Conservation (phyloP, 2,888 invertebrate species). For the Euplexia lucipara region DNA sequence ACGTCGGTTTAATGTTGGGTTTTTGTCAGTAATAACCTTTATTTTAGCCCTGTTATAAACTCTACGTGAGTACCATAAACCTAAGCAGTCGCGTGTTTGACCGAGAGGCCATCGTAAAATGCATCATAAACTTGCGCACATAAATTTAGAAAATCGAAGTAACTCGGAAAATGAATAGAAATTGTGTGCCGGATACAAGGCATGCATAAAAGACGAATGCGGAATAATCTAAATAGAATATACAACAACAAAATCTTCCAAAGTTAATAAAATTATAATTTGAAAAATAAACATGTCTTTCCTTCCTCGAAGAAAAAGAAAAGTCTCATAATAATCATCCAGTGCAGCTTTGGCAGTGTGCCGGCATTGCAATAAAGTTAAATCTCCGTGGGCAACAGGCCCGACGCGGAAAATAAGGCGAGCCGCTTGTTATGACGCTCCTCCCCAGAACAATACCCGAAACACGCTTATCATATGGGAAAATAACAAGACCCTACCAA, state of each 20-base stretch:
- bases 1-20: conserved; percentile 34
- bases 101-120: conserved; percentile 87
- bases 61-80: conserved; percentile 83
- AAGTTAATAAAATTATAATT: conserved; percentile 59
- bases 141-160: conserved; percentile 85
- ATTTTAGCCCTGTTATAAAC: conserved; percentile 81
- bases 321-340: conserved; percentile 78
- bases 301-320: conserved; percentile 71
- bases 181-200: conserved; percentile 60
- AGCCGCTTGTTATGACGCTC: conserved; percentile 71
- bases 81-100: conserved; percentile 86
- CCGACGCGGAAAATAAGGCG: conserved; percentile 74
- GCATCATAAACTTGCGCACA: conserved; percentile 84
- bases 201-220: conserved; percentile 49
- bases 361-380: conserved; percentile 81
- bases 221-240: conserved; percentile 47
- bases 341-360: conserved; percentile 79
- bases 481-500: conserved; percentile 57
- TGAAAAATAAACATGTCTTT: conserved; percentile 60
- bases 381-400: conserved; percentile 79
- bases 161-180: conserved; percentile 77
- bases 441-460: conserved; percentile 67
- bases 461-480: conserved; percentile 61
- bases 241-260: conserved; percentile 36
- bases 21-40: conserved; percentile 73